Percentiles rank a stretch among this genome's conserved stretches.
These are phyloP conservation scores for Anaspis maculata DNA, from an alignment of 2,888 invertebrate genomes.

Conservation along the genomic window DNA sequence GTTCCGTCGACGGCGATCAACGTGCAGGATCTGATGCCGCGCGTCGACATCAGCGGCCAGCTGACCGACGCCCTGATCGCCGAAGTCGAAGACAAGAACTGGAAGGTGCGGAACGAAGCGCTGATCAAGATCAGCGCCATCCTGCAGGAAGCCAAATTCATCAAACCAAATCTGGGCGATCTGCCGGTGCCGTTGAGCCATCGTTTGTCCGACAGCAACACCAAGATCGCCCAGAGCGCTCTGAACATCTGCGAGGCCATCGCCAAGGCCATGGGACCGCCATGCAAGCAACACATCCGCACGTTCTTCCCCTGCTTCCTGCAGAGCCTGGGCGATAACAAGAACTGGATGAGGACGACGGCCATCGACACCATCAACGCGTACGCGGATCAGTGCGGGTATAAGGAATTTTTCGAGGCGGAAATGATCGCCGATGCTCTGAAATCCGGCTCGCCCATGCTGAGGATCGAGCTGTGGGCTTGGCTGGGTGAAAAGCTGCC, in stretches of 20 bases:
- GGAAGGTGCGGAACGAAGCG: conserved; percentile 82
- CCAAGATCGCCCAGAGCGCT: conserved; percentile 79
- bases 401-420: conserved; percentile 74
- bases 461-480: conserved; percentile 71
- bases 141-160: conserved; percentile 66
- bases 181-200: conserved; percentile 70
- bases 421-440: conserved; percentile 86
- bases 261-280: conserved; percentile 74
- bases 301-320: conserved; percentile 80
- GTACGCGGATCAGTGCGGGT: conserved; percentile 79
- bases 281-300: conserved; percentile 70
- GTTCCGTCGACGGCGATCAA: conserved; percentile 36
- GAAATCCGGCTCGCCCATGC: conserved; percentile 73
- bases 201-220: conserved; percentile 82
- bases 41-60: conserved; percentile 72
- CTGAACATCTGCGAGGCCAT: conserved; percentile 75
- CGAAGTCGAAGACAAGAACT: conserved; percentile 83
- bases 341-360: conserved; percentile 72
- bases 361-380: conserved; percentile 77
- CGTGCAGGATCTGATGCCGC: conserved; percentile 63
- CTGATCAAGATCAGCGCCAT: conserved; percentile 64
- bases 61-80: conserved; percentile 73
- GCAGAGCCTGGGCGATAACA: conserved; percentile 66
- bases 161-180: conserved; percentile 78
- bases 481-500: conserved; percentile 83